These are phyloP conservation scores for Pristionchus maxplancki DNA, from an alignment of 2,888 invertebrate genomes.

Conservation along the genomic window DNA sequence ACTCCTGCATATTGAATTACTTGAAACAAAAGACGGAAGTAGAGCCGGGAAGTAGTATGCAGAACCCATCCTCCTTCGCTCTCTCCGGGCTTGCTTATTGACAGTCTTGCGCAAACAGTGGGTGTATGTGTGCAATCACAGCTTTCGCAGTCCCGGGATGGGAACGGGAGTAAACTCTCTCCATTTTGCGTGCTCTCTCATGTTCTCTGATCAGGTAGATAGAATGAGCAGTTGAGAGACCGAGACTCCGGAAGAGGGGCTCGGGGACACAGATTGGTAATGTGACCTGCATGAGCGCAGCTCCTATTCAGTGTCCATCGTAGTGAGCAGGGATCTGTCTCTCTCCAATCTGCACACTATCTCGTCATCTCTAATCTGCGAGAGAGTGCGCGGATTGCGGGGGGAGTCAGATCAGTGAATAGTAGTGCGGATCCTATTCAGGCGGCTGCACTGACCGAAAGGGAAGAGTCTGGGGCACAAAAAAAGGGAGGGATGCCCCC, in stretches of 20 bases:
- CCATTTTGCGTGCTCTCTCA: neutral
- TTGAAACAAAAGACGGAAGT: neutral
- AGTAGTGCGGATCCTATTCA: neutral
- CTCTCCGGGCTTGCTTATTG: constrained; percentile 15
- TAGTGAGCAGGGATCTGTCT: neutral
- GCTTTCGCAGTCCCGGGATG: neutral
- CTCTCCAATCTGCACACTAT: neutral
- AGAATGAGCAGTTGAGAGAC: neutral
- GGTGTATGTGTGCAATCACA: neutral
- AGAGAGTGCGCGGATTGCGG: neutral
- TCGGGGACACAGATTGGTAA: constrained; percentile 12
- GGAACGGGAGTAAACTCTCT: neutral
- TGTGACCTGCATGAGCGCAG: constrained; percentile 14
- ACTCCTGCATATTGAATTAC: neutral
- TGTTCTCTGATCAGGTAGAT: neutral
- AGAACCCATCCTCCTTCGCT: neutral
- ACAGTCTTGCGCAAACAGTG: constrained; percentile 19
- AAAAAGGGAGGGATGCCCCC: neutral
- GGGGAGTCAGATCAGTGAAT: neutral
- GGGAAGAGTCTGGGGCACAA: neutral
- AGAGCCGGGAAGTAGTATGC: neutral
- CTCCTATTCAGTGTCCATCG: neutral
- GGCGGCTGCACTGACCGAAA: constrained; percentile 24
- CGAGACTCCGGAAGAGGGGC: neutral
- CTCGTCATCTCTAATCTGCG: neutral